Evolutionary conservation across 2,113 vertebrate species (phyloP).

Genomic region (Corythornis cristatus): DNA sequence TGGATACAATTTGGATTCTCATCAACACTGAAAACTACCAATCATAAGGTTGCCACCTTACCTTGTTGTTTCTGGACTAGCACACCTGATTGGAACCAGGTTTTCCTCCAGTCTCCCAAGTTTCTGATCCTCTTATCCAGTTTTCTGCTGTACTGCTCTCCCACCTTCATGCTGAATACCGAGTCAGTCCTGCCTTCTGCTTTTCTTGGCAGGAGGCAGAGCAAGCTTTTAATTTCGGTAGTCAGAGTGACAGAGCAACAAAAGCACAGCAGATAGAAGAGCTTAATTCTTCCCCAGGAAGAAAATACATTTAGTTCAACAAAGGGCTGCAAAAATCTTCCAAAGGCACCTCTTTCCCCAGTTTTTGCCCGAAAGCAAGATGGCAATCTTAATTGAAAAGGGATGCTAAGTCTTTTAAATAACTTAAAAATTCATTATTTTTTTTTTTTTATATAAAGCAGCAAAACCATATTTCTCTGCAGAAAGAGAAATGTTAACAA

Average conservation of each 20-base stretch:
- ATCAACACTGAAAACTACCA: slow-evolving; percentile 73
- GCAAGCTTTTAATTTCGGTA: slow-evolving; percentile 44
- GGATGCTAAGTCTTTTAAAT: slow-evolving; percentile 79
- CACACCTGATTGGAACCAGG: slow-evolving; percentile 49
- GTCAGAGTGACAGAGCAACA: slow-evolving; percentile 59
- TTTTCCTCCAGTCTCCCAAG: slow-evolving; percentile 41
- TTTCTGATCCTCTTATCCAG: slow-evolving; percentile 28
- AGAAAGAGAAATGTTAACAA: slow-evolving; percentile 77
- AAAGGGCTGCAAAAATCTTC: slow-evolving; percentile 43
- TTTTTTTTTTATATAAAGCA: slow-evolving; percentile 80
- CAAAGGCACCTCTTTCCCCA: slow-evolving; percentile 45
- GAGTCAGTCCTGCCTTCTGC: slow-evolving; percentile 8
- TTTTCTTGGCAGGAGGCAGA: slow-evolving; percentile 51
- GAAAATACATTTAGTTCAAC: slow-evolving; percentile 54
- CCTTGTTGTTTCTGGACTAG: slow-evolving; percentile 60
- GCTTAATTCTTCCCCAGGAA: slow-evolving; percentile 68
- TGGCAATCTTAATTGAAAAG: slow-evolving; percentile 80
- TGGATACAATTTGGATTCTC: slow-evolving; percentile 65
- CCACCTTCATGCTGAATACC: slow-evolving; percentile 29
- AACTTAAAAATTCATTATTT: slow-evolving; percentile 78
- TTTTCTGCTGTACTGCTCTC: slow-evolving; percentile 29
- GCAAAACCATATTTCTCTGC: slow-evolving; percentile 80
- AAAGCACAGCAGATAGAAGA: slow-evolving; percentile 51
- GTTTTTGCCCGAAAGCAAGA: slow-evolving; percentile 73
- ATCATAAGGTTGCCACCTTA: slow-evolving; percentile 81